Evolutionary conservation across 2,797 vertebrate species (phyloP).

Genomic region (Enteromius fasciolatus): DNA sequence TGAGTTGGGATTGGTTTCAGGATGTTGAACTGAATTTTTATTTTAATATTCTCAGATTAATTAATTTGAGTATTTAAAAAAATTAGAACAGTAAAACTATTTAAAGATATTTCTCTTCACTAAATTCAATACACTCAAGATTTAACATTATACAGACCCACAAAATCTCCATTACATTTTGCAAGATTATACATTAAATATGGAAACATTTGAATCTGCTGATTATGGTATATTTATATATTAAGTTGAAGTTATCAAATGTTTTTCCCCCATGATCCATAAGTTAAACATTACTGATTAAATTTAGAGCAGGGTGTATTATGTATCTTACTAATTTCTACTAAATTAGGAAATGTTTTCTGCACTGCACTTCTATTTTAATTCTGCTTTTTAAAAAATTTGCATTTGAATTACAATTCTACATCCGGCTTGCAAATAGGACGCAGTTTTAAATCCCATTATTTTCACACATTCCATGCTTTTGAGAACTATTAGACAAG

Average conservation of each 20-base stretch:
- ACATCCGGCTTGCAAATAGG: not conserved
- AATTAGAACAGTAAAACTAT: not conserved
- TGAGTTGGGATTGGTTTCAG: not conserved
- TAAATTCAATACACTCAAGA: not conserved
- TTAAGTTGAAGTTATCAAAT: not conserved
- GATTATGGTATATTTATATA: not conserved
- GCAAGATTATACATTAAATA: not conserved
- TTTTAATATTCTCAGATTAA: not conserved
- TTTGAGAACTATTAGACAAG: not conserved
- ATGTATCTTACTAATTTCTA: not conserved
- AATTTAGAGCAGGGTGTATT: not conserved
- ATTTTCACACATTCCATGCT: not conserved
- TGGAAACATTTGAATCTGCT: not conserved
- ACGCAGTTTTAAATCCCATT: not conserved
- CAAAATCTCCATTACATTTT: not conserved
- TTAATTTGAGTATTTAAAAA: not conserved
- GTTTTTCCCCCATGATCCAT: not conserved
- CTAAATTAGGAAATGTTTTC: not conserved
- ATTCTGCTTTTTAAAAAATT: not conserved
- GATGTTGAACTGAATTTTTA: constrained; percentile 1
- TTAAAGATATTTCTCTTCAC: not conserved
- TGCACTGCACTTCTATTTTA: not conserved
- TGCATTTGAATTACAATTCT: too few relatives aligned
- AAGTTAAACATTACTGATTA: not conserved
- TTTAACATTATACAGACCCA: not conserved